Evolutionary conservation across 2,113 vertebrate species (phyloP).

Genomic region (Petromus typicus): DNA sequence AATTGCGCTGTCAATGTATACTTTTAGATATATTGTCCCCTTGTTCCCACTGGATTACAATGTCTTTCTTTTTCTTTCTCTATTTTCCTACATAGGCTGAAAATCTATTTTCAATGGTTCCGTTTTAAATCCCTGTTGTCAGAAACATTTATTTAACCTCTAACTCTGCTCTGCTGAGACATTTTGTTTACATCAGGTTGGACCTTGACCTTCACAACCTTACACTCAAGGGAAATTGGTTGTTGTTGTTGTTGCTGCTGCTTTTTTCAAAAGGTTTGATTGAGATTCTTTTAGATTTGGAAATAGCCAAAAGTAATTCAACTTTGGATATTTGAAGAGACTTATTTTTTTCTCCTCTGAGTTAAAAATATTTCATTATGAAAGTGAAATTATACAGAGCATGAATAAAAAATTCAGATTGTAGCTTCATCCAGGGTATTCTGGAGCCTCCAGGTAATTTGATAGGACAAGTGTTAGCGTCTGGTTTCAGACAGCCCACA

Average conservation of each 20-base stretch:
- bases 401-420: constrained; percentile 44
- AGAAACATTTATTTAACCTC: constrained; percentile 74
- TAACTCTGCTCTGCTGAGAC: constrained; percentile 53
- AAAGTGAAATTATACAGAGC: constrained; percentile 65
- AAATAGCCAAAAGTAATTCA: constrained; percentile 76
- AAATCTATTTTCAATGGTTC: constrained; percentile 54
- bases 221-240: constrained; percentile 63
- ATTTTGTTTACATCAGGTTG: constrained; percentile 70
- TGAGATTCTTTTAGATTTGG: constrained; percentile 76
- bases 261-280: constrained; percentile 72
- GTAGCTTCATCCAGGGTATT: neutral
- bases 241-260: constrained; percentile 57
- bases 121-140: constrained; percentile 51
- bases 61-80: neutral
- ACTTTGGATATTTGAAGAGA: constrained; percentile 72
- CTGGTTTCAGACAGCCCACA: neutral
- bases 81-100: neutral
- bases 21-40: neutral
- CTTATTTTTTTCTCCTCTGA: constrained; percentile 51
- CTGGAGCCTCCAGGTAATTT: neutral
- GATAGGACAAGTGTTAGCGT: neutral
- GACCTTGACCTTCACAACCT: constrained; percentile 73
- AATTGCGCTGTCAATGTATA: neutral
- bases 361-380: constrained; percentile 67
- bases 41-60: neutral